phyloP scores from a whole-genome alignment of 2,797 vertebrate species.

The Pseudomugil tenellus region DNA sequence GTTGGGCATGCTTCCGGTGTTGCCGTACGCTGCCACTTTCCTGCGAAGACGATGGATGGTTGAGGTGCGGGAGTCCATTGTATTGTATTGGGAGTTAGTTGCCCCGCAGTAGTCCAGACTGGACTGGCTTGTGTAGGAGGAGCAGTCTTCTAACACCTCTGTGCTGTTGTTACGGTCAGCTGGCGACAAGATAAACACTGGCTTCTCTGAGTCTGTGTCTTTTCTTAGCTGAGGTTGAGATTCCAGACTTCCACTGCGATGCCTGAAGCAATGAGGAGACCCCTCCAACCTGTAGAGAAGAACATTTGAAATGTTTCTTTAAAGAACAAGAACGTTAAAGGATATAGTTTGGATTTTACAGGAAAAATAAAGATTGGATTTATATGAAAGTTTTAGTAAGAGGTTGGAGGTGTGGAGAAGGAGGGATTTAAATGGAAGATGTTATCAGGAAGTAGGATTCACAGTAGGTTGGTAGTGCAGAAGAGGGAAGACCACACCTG shows the following conservation, averaged over 20 bases:
- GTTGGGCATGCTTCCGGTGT: constrained; percentile 95
- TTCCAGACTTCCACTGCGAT: constrained; percentile 93
- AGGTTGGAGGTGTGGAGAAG: constrained; percentile 16
- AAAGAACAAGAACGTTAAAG: background rate
- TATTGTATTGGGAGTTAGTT: constrained; percentile 79
- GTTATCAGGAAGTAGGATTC: constrained; percentile 1
- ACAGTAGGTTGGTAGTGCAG: constrained; percentile 11
- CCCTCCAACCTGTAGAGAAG: constrained; percentile 84
- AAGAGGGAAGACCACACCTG: constrained; percentile 82
- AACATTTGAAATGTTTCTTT: constrained; percentile 18
- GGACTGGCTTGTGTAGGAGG: constrained; percentile 94
- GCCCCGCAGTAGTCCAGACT: constrained; percentile 88
- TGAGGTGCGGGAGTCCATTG: constrained; percentile 83
- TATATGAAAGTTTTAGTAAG: constrained; percentile 3
- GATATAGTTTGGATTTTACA: constrained; percentile 3
- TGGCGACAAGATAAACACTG: constrained; percentile 87
- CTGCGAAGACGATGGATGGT: constrained; percentile 87
- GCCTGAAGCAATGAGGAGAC: constrained; percentile 86
- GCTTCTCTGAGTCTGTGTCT: constrained; percentile 82
- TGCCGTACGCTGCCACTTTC: constrained; percentile 88
- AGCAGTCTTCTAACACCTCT: constrained; percentile 92
- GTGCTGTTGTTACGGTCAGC: constrained; percentile 92
- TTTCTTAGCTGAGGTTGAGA: constrained; percentile 87
- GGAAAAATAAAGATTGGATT: constrained; percentile 2
- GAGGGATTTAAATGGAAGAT: constrained; percentile 14